Base-by-base conservation (phyloP, 2,888 invertebrate species). In the Meghimatium bilineatum region DNA sequence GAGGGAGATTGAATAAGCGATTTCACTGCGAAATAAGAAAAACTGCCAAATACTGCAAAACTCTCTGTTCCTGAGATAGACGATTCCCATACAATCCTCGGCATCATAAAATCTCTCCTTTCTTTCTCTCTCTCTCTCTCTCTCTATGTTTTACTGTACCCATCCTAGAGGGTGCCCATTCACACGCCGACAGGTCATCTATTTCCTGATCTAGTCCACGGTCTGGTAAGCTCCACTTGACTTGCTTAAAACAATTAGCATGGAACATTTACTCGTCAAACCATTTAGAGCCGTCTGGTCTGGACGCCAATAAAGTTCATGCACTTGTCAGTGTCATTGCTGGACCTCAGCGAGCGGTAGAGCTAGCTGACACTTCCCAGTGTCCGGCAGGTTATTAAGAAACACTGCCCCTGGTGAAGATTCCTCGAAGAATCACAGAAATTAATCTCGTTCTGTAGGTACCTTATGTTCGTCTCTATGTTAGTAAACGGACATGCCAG, bases 291-390 rank as follows among this genome's bases (percentile, higher is more conserved):
- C 38, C n/a, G n/a, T 0, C 49, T 49, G 29, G 44, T 74, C 26
- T 29, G n/a, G 49, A 74, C 72, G 72, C 72, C 72, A 74, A 74
- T 74, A 74, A 74, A 74, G 36, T 29, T 0, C 72, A 44, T 44
- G 29, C 72, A 74, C 72, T 74, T 74, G 72, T 74, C 72, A 74
- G 72, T 74, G 72, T 74, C 72, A 74, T 12, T 17, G n/a, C 5
- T 44, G 5, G 72, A 74, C 72, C 72, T 56, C 69, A 17, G 69
- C 17, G 17, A 17, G 17, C 12, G 69, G 36, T 69, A 20, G 34
- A 69, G 1, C 12, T 34, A 1, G 5, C 69, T 36, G 69, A 36
- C 32, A 36, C 69, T 32, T 69, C 32, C 8, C 29, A 44, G 72
- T 49, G 72, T 29, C 49, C 29, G 72, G 49, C 29, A 17, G 12